Evolutionary conservation across 2,888 invertebrate species (phyloP).

Genomic region (Cenopis cana): DNA sequence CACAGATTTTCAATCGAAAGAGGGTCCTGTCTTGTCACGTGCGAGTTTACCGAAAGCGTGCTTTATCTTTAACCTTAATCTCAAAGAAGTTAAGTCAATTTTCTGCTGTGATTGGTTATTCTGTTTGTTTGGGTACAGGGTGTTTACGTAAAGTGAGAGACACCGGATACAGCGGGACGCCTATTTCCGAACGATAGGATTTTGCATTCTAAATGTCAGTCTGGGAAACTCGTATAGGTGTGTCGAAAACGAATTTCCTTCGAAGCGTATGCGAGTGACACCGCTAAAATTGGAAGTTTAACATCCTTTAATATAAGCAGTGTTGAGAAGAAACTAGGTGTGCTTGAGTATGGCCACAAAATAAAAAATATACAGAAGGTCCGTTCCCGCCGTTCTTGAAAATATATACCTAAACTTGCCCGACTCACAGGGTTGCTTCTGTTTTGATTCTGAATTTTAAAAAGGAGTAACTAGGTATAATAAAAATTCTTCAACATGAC

Average conservation of each 20-base stretch:
- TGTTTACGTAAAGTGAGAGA: constrained; percentile 33
- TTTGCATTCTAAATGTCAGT: constrained; percentile 41
- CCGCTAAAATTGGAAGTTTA: constrained; percentile 30
- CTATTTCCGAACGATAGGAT: constrained; percentile 38
- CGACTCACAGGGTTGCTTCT: too few relatives aligned
- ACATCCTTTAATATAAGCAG: constrained; percentile 28
- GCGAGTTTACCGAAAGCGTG: not conserved
- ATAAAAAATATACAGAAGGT: too few relatives aligned
- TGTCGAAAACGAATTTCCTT: constrained; percentile 35
- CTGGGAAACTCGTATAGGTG: constrained; percentile 15
- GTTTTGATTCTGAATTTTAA: too few relatives aligned
- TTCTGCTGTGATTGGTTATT: not conserved
- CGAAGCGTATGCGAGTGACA: constrained; percentile 37
- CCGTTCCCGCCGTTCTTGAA: too few relatives aligned
- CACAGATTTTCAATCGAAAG: constrained; percentile 41
- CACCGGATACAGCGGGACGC: constrained; percentile 41
- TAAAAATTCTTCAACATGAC: too few relatives aligned
- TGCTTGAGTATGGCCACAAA: too few relatives aligned
- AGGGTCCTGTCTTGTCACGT: constrained; percentile 40
- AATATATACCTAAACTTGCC: too few relatives aligned
- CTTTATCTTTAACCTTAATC: not conserved
- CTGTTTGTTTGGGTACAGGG: not conserved
- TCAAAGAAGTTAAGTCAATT: not conserved
- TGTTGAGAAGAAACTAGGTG: not conserved
- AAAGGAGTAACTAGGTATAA: too few relatives aligned